Conservation (phyloP, 2,888 invertebrate species). For the Leptinotarsa rubiginosa region DNA sequence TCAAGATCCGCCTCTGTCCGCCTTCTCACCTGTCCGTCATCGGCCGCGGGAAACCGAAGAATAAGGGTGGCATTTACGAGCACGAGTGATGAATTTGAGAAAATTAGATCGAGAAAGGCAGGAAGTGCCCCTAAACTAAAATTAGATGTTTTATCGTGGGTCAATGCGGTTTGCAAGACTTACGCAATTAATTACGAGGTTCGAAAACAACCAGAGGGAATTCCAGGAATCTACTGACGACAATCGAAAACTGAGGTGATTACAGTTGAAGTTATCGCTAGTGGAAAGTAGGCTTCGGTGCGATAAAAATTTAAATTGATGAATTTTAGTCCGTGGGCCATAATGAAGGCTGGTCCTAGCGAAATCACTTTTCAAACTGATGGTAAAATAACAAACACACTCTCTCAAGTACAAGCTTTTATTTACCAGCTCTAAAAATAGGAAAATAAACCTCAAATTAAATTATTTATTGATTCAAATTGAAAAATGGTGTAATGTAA, state of each 20-base stretch:
- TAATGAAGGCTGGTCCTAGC: too few relatives aligned
- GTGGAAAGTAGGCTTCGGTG: too few relatives aligned
- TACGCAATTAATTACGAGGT: neutral
- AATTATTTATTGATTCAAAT: too few relatives aligned
- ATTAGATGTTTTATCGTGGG: neutral
- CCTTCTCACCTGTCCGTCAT: conserved; percentile 33
- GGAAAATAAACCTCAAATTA: too few relatives aligned
- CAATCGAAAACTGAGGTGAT: neutral
- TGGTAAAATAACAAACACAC: too few relatives aligned
- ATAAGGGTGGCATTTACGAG: conserved; percentile 31
- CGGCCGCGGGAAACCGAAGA: conserved; percentile 29
- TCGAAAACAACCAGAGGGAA: neutral
- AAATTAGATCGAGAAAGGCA: neutral
- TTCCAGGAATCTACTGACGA: neutral
- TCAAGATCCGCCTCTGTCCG: conserved; percentile 11
- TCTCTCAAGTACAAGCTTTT: too few relatives aligned
- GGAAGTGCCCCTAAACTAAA: conserved; percentile 1
- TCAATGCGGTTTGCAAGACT: neutral
- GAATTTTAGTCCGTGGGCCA: too few relatives aligned
- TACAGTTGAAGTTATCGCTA: too few relatives aligned
- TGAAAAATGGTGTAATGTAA: too few relatives aligned
- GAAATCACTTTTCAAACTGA: too few relatives aligned
- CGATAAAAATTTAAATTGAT: too few relatives aligned
- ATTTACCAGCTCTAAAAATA: too few relatives aligned
- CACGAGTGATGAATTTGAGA: conserved; percentile 23